Evolutionary conservation across 2,113 vertebrate genomes (phyloP), one percentile per base, ranked within the genome.

Genomic region (Laterallus jamaicensis): DNA sequence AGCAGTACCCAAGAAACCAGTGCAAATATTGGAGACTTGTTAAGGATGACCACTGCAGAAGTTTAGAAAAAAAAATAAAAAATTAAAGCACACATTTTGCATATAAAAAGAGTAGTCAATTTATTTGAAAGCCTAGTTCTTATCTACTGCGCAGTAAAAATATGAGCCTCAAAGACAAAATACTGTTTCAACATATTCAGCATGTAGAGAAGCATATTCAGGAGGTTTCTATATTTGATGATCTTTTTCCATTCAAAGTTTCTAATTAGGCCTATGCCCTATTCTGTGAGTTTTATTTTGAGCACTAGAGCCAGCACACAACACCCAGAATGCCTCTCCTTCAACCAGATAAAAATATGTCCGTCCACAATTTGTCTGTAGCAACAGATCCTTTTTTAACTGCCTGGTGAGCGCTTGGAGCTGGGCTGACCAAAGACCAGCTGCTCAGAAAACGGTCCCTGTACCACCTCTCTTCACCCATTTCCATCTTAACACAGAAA

Each of bases 181-280:
- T 74, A 76, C 58, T 85, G 55, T 91, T 94, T 95, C 93, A 89
- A 95, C 62, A 44, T 63, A 91, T 95, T 95, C 96, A 95, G 93
- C 93, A 89, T 56, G 73, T 89, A 91, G 91, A 96, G 80, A 86
- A 77, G 94, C 82, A 44, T 82, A 95, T 95, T 93, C 95, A 93
- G 94, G 58, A 96, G 86, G 86, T 95, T 97, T 96, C 96, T 97
- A 96, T 97, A 96, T 97, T 95, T 96, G 94, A 97, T 93, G 89
- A 94, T 96, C 75, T 96, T 92, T 95, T 96, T 94, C 91, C 86
- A 96, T 94, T 97, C 91, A 69, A 91, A 96, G 81, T 96, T 97
- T 96, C 93, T 95, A 94, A 96, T 95, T 93, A 94, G 92, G 91
- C 82, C 95, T 89, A 95, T 92, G 93, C 66, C 92, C 93, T 96